Evolutionary conservation across 2,113 vertebrate species (phyloP), one percentile per base, ranked within the genome.

Genomic region (Ammospiza caudacuta): DNA sequence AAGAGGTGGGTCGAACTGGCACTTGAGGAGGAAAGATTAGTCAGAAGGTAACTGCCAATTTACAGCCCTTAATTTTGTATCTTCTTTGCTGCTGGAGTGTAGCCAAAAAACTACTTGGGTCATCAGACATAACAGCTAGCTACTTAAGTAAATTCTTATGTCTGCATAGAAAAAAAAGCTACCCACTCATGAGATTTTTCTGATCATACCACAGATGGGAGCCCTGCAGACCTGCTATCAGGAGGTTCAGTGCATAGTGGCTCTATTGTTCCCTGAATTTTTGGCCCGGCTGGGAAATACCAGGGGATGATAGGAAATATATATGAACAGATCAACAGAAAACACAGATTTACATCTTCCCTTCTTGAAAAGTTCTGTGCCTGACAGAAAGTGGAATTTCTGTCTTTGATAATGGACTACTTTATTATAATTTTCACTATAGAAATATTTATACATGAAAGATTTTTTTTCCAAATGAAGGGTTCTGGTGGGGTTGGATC

Each of bases 31-130:
- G 76, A 84, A 86, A 72, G 76, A 92, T 96, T 84, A 95, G 73
- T 92, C 83, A 95, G 76, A 90, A 95, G 75, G 58, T 83, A 97
- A 57, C 68, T 93, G 91, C 93, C 87, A 87, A 52, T 39, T 97
- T 86, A 64, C 77, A 92, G 66, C 46, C 83, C 75, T 90, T 84
- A 58, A 84, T 90, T 94, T 90, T 87, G 8, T 61, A 69, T 94
- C 68, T 89, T 75, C 74, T 92, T 86, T 88, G 43, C 76, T 94
- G 61, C 51, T 94, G 92, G 64, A 95, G 43, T 16, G 4, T 73
- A 64, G 79, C 87, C 95, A 88, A 55, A 82, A 95, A 94, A 19
- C 79, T 83, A 35, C 68, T 93, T 96, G 85, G 92, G 85, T 96
- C 93, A 94, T 89, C 91, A 96, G 61, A 88, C 72, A 77, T 81